These are phyloP conservation scores for Tetraneura akinire DNA, from an alignment of 1,140 invertebrate species.

Conservation along the genomic window DNA sequence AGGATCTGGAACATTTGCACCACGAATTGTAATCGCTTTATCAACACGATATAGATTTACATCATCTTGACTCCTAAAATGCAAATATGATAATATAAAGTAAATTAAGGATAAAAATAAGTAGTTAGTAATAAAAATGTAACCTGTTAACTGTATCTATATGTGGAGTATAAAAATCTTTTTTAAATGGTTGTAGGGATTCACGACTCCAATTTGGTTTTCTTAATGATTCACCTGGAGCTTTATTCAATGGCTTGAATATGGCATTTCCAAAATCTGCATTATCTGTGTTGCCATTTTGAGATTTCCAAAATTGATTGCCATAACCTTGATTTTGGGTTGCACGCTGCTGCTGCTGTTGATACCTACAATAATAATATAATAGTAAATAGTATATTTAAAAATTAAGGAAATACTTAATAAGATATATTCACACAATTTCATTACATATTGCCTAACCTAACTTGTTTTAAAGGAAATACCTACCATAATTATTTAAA, in stretches of 20 bases:
- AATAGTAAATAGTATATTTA: neutral
- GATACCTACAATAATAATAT: constrained; percentile 28
- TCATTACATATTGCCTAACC: too few relatives aligned
- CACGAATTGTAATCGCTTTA: constrained; percentile 82
- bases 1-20: constrained; percentile 72
- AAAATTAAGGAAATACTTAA: neutral
- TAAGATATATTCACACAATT: too few relatives aligned
- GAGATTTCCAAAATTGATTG: constrained; percentile 46
- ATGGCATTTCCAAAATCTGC: constrained; percentile 47
- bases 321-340: constrained; percentile 48
- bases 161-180: constrained; percentile 90
- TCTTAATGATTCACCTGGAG: constrained; percentile 70
- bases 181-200: constrained; percentile 77
- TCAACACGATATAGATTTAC: constrained; percentile 73
- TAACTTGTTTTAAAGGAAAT: too few relatives aligned
- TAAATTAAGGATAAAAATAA: constrained; percentile 50
- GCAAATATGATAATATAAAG: neutral
- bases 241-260: constrained; percentile 51
- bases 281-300: constrained; percentile 43
- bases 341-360: constrained; percentile 35
- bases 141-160: constrained; percentile 69
- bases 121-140: neutral
- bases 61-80: constrained; percentile 62
- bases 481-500: too few relatives aligned
- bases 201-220: constrained; percentile 83